Evolutionary conservation across 2,113 vertebrate genomes (phyloP).

Genomic region (Planiliza haematocheilus): DNA sequence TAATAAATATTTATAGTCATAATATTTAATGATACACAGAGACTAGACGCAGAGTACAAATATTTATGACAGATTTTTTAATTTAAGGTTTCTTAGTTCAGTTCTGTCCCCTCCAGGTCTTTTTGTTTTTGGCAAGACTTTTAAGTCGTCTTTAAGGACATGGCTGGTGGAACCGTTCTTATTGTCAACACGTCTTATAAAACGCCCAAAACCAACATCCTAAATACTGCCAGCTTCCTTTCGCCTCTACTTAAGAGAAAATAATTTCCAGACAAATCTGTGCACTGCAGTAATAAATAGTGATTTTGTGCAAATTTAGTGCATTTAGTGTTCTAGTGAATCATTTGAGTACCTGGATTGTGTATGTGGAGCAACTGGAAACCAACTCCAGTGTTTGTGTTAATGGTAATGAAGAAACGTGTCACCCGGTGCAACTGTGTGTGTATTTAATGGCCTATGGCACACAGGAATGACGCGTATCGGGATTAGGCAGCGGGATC

Average conservation of each 20-base stretch:
- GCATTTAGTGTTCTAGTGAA: neutral
- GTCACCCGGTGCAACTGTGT: neutral
- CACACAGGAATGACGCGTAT: neutral
- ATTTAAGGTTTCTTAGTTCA: neutral
- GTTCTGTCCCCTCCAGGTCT: neutral
- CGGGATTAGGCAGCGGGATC: neutral
- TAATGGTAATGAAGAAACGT: neutral
- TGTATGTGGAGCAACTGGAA: neutral
- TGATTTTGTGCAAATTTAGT: neutral
- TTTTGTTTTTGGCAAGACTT: neutral
- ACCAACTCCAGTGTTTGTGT: neutral
- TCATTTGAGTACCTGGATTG: conserved; percentile 6
- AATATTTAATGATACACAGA: neutral
- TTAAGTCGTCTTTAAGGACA: neutral
- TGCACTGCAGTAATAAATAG: neutral
- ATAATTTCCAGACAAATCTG: neutral
- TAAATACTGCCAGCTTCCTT: neutral
- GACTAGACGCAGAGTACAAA: neutral
- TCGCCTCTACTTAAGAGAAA: neutral
- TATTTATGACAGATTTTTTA: neutral
- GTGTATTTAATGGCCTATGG: neutral
- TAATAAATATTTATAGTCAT: neutral
- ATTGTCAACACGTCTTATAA: neutral
- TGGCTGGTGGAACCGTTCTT: neutral
- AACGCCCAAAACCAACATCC: neutral